These are phyloP conservation scores for Phenacoccus solenopsis DNA, from an alignment of 1,140 invertebrate genomes.

Conservation along the genomic window DNA sequence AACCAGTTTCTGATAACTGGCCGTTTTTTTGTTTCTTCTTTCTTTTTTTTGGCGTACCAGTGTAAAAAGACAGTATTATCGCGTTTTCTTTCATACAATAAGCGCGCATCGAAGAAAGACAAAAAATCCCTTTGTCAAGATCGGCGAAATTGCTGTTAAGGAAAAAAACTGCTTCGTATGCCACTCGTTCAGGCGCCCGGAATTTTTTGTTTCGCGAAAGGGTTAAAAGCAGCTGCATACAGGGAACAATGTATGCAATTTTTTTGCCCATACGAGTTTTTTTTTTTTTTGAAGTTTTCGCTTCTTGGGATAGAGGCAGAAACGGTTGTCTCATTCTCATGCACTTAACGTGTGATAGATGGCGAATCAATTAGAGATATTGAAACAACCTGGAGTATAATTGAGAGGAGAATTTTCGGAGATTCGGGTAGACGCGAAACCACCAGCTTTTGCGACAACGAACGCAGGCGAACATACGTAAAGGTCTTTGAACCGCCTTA, in stretches of 20 bases:
- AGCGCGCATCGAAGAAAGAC: too few relatives aligned
- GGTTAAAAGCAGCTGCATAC: background rate
- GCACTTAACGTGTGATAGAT: too few relatives aligned
- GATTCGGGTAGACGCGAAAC: too few relatives aligned
- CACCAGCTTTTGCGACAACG: background rate
- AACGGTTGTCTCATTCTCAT: too few relatives aligned
- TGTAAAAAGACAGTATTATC: background rate
- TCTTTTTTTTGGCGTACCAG: too few relatives aligned
- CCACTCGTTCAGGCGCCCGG: background rate
- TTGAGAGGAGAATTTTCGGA: too few relatives aligned
- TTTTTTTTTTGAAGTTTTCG: too few relatives aligned
- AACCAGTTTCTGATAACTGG: background rate
- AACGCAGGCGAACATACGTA: background rate
- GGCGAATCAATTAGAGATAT: too few relatives aligned
- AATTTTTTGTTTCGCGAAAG: background rate
- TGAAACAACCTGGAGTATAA: too few relatives aligned
- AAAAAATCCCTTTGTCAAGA: background rate
- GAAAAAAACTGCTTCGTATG: background rate
- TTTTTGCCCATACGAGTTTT: too few relatives aligned
- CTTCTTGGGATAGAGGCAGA: too few relatives aligned
- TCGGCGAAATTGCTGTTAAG: background rate
- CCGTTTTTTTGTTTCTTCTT: background rate
- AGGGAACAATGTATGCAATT: background rate
- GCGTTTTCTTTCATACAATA: background rate
- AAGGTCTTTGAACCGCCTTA: background rate